These are phyloP conservation scores for Hedya salicella DNA, from an alignment of 2,888 invertebrate species.

Conservation along the genomic window DNA sequence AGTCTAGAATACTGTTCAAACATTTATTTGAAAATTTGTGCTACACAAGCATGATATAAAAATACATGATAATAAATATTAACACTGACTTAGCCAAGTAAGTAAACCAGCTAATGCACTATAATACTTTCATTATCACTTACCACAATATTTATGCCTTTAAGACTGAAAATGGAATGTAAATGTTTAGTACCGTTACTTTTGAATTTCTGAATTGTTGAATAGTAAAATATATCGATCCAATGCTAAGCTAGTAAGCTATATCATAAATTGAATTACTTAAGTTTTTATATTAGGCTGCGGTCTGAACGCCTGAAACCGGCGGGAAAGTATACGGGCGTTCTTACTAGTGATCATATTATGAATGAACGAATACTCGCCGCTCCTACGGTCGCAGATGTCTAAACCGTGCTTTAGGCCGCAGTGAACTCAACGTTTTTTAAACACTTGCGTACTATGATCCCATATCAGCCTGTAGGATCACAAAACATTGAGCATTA, in stretches of 20 bases:
- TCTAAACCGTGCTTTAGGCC: too few species aligned
- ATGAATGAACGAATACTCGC: too few species aligned
- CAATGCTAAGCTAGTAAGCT: conserved; percentile 21
- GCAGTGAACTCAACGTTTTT: too few species aligned
- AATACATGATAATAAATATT: conserved; percentile 82
- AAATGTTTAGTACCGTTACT: conserved; percentile 48
- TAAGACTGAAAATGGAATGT: conserved; percentile 61
- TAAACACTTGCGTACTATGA: too few species aligned
- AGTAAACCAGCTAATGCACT: conserved; percentile 75
- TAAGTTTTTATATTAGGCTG: neutral
- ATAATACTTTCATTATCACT: conserved; percentile 80
- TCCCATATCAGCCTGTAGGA: too few species aligned
- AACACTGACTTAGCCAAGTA: conserved; percentile 78
- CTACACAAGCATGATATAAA: conserved; percentile 84
- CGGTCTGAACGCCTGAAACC: too few species aligned
- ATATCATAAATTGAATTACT: neutral
- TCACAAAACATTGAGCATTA: too few species aligned
- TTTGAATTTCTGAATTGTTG: conserved; percentile 2
- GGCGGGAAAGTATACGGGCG: too few species aligned
- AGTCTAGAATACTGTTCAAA: conserved; percentile 64
- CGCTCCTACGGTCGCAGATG: too few species aligned
- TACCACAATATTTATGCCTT: conserved; percentile 60
- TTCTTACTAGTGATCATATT: too few species aligned
- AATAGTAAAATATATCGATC: conserved; percentile 11
- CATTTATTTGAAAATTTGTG: conserved; percentile 84